These are phyloP conservation scores for Tichodroma muraria DNA, from an alignment of 2,113 vertebrate genomes.

Conservation along the genomic window DNA sequence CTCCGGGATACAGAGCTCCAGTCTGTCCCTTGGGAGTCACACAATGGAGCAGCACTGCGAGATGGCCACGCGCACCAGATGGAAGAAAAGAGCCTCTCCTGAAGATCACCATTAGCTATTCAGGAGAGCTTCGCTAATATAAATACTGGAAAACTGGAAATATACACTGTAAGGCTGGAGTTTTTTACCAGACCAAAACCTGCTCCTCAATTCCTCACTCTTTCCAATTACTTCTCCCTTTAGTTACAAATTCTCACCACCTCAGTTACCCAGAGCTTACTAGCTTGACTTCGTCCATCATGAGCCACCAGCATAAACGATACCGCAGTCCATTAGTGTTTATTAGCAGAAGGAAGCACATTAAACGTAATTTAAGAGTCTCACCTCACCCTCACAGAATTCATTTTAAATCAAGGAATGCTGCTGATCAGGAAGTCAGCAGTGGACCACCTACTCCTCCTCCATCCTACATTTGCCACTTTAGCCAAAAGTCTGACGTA, in stretches of 20 bases:
- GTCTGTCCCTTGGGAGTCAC: neutral
- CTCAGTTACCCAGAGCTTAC: neutral
- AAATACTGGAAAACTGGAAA: neutral
- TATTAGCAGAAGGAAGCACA: neutral
- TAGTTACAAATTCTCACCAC: neutral
- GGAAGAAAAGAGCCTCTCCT: neutral
- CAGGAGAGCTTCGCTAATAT: neutral
- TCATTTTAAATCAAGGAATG: slow-evolving; percentile 12
- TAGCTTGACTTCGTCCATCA: neutral
- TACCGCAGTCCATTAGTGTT: neutral
- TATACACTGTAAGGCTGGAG: neutral
- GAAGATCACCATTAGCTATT: neutral
- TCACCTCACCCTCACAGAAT: neutral
- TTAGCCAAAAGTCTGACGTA: neutral
- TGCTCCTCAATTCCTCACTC: neutral
- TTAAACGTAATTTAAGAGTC: slow-evolving; percentile 2
- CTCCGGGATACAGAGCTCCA: neutral
- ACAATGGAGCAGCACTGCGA: neutral
- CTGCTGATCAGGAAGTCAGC: neutral
- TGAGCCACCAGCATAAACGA: neutral
- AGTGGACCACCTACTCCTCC: neutral
- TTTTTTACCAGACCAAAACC: neutral
- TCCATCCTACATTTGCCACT: neutral
- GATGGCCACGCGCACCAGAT: fast-evolving
- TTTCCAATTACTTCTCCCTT: neutral